Evolutionary conservation across 2,888 invertebrate species (phyloP).

Genomic region (Ligdia adustata): DNA sequence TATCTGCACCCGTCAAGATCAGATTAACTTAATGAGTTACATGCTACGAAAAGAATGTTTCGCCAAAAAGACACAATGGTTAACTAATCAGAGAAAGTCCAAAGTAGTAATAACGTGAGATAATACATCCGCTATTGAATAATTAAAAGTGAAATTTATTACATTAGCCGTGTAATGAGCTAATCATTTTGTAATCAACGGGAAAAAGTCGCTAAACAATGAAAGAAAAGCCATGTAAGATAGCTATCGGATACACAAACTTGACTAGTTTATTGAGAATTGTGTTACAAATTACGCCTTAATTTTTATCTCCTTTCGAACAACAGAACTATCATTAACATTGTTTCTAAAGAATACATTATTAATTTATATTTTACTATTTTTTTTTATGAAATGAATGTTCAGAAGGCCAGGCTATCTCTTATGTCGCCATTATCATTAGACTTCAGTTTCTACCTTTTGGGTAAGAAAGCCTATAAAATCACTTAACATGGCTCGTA

Average conservation of each 20-base stretch:
- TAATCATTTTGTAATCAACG: conserved; percentile 22
- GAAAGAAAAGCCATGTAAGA: conserved; percentile 9
- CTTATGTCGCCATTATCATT: too few species aligned
- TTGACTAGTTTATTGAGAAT: not conserved
- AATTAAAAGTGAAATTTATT: conserved; percentile 38
- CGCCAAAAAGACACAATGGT: conserved; percentile 51
- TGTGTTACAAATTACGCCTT: too few species aligned
- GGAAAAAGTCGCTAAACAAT: conserved; percentile 7
- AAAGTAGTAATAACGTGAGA: conserved; percentile 18
- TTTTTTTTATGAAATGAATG: too few species aligned
- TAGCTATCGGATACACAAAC: not conserved
- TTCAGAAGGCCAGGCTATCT: too few species aligned
- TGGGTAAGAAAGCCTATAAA: too few species aligned
- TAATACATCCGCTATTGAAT: conserved; percentile 30
- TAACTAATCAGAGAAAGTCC: conserved; percentile 46
- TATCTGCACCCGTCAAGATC: conserved; percentile 44
- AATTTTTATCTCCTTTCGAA: too few species aligned
- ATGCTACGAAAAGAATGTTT: conserved; percentile 50
- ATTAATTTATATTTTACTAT: too few species aligned
- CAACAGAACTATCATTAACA: too few species aligned
- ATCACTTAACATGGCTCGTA: too few species aligned
- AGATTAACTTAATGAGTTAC: conserved; percentile 58
- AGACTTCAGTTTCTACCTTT: too few species aligned
- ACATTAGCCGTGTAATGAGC: conserved; percentile 25
- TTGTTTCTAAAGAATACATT: too few species aligned